Evolutionary conservation across 2,113 vertebrate species (phyloP), one percentile per base, ranked within the genome.

Genomic region (Cheirogaleus medius): DNA sequence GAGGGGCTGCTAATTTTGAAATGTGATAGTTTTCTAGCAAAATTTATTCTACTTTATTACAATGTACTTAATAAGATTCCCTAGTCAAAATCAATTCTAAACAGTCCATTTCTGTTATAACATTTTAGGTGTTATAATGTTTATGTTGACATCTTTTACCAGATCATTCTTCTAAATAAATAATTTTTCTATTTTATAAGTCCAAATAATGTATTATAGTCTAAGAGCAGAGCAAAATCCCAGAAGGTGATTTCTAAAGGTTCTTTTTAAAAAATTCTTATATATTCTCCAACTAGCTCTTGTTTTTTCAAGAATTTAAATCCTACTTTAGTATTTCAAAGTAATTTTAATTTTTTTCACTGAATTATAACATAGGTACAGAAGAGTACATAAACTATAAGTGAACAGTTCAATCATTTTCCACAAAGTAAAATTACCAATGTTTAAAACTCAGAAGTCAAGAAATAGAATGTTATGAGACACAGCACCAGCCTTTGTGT

Each of bases 1-100:
- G 90, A 14, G 39, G 89, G 29, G 6, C 25, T 97, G 39, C 29
- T 97, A 91, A 91, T 95, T 89, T 98, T 96, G 44, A 97, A 98
- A 97, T 73, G 47, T 87, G 74, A 13, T 25, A 77, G 17, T 91
- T 97, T 90, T 82, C 56, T 29, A 90, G 68, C 52, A 95, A 92
- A 83, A 90, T 90, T 88, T 68, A 66, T 68, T 87, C 42, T 96
- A 74, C 71, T 97, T 97, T 97, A 97, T 98, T 98, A 97, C 97
- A 98, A 97, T 95, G 39, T 92, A 97, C 85, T 97, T 94, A 80
- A 12, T 94, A 85, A 94, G 3, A 68, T 95, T 92, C 69, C 42
- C 52, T 91, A 96, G 91, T 1, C 94, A 94, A 98, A 97, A 96
- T 97, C 78, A 98, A 96, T 94, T 97, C 92, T 88, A 97, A 97